These are phyloP conservation scores for Hemitrygon akajei DNA, from an alignment of 2,797 vertebrate species.

Conservation along the genomic window DNA sequence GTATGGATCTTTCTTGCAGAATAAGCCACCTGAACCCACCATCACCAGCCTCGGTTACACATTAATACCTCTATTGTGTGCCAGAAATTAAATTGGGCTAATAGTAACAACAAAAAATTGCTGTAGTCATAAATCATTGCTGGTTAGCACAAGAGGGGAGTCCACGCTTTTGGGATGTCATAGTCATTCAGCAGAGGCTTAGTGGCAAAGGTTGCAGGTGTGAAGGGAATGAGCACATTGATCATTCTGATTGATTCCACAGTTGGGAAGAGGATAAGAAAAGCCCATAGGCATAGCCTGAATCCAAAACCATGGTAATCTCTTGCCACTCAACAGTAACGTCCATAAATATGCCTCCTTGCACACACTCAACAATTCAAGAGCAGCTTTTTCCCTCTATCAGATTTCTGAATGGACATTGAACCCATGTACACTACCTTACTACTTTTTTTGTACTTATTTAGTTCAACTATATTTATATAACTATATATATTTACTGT, in stretches of 20 bases:
- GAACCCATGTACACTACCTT: no score
- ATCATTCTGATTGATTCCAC: conserved; percentile 68
- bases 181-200: conserved; percentile 55
- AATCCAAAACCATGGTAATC: conserved; percentile 54
- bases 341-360: conserved; percentile 66
- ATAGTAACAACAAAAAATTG: conserved; percentile 63
- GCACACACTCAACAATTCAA: no score
- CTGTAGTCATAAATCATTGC: conserved; percentile 66
- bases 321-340: conserved; percentile 52
- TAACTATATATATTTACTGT: no score
- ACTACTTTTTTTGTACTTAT: no score
- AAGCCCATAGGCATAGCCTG: conserved; percentile 59
- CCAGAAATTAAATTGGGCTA: conserved; percentile 81
- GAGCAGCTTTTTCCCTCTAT: no score
- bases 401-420: no score
- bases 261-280: conserved; percentile 67
- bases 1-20: conserved; percentile 33
- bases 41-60: conserved; percentile 60
- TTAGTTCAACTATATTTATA: no score
- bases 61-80: conserved; percentile 66
- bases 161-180: conserved; percentile 60
- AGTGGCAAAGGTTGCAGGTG: conserved; percentile 69
- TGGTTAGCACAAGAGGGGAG: conserved; percentile 52
- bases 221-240: conserved; percentile 59
- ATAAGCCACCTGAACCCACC: conserved; percentile 60